These are phyloP conservation scores for Busseola fusca DNA, from an alignment of 2,888 invertebrate species.

Conservation along the genomic window DNA sequence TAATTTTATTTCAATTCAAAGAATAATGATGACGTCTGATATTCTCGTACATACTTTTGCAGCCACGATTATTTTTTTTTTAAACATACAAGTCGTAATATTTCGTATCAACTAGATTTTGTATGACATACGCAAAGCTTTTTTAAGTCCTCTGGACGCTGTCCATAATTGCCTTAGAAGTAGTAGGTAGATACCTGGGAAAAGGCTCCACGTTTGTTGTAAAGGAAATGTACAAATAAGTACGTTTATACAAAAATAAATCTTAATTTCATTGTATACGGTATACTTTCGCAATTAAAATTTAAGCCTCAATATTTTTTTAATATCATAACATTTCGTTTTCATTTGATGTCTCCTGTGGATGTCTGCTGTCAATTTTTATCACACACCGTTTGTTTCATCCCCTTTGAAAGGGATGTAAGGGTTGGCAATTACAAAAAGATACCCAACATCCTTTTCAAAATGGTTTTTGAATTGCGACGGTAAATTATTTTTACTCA, in stretches of 20 bases:
- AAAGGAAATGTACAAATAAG: not conserved
- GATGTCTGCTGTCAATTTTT: constrained; percentile 49
- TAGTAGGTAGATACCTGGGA: not conserved
- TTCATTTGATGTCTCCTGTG: constrained; percentile 33
- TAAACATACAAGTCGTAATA: not conserved
- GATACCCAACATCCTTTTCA: constrained; percentile 36
- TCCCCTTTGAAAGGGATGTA: constrained; percentile 19
- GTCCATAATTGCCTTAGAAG: not conserved
- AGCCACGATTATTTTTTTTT: no score
- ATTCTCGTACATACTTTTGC: not conserved
- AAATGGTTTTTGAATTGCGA: constrained; percentile 35
- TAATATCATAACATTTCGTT: constrained; percentile 27
- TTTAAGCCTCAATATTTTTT: constrained; percentile 4
- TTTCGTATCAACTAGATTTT: not conserved
- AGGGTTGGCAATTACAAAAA: constrained; percentile 41
- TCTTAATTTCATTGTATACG: not conserved
- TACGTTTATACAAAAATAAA: not conserved
- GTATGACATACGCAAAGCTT: not conserved
- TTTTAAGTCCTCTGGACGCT: not conserved
- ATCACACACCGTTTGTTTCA: constrained; percentile 50
- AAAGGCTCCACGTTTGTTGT: not conserved
- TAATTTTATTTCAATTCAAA: no score
- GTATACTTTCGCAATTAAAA: not conserved
- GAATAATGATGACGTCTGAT: not conserved
- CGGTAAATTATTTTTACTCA: constrained; percentile 40